phyloP scores from a whole-genome alignment of 1,140 invertebrate genomes.

The Trichonephila inaurata region DNA sequence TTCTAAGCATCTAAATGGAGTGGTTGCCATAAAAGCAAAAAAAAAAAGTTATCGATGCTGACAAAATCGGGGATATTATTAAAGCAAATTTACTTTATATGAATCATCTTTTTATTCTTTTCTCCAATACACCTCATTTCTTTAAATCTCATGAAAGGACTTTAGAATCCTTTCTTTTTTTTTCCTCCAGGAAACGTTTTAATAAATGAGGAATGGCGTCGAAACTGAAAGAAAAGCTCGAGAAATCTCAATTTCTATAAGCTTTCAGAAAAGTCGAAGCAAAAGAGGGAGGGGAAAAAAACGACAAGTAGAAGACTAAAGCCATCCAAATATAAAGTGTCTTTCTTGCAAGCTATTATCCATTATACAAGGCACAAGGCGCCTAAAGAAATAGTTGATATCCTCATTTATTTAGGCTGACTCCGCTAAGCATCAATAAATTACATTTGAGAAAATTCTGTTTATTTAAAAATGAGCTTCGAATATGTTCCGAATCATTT shows the following conservation, averaged over 20 bases:
- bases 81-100: slow-evolving; percentile 39
- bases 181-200: not conserved
- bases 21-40: not conserved
- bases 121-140: slow-evolving; percentile 14
- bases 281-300: not conserved
- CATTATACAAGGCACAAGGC: slow-evolving; percentile 16
- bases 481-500: slow-evolving; percentile 31
- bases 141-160: not conserved
- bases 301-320: not conserved
- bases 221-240: not conserved
- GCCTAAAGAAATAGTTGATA: slow-evolving; percentile 18
- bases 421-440: slow-evolving; percentile 4
- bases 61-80: slow-evolving; percentile 29
- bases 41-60: not conserved
- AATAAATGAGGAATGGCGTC: slow-evolving; percentile 20
- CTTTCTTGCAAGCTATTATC: not conserved
- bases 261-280: not conserved
- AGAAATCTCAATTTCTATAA: slow-evolving; percentile 49
- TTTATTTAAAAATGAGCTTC: not conserved
- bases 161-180: not conserved
- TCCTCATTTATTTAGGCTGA: slow-evolving; percentile 16
- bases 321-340: slow-evolving; percentile 17
- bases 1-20: not conserved
- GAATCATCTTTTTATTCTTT: slow-evolving; percentile 1
- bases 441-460: slow-evolving; percentile 12